Evolutionary conservation across 2,888 invertebrate species (phyloP).

Genomic region (Hanleya hanleyi): DNA sequence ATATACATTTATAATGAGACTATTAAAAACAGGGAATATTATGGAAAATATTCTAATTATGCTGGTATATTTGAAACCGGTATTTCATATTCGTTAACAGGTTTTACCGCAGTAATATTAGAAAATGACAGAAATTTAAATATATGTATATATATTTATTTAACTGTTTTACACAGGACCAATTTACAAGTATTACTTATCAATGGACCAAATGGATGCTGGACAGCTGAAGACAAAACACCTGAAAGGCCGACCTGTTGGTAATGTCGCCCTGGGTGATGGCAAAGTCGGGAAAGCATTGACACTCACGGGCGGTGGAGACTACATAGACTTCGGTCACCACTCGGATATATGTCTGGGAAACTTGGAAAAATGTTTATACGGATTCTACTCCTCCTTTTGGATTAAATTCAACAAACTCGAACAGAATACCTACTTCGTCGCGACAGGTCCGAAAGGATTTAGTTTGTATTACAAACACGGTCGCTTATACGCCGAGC

Average conservation of each 20-base stretch:
- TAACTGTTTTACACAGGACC: too few species aligned
- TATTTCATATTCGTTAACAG: too few species aligned
- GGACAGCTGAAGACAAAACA: constrained; percentile 41
- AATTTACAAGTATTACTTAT: constrained; percentile 58
- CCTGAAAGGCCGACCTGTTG: constrained; percentile 43
- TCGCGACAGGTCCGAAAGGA: constrained; percentile 56
- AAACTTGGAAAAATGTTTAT: constrained; percentile 56
- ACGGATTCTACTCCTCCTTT: constrained; percentile 62
- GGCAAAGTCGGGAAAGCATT: constrained; percentile 57
- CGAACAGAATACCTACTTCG: constrained; percentile 43
- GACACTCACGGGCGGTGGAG: constrained; percentile 49
- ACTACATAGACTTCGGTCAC: constrained; percentile 59
- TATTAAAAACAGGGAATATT: too few species aligned
- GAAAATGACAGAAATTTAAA: too few species aligned
- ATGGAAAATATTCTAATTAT: too few species aligned
- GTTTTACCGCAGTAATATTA: too few species aligned
- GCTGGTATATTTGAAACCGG: too few species aligned
- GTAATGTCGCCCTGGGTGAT: constrained; percentile 42
- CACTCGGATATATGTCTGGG: constrained; percentile 61
- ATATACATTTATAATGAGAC: too few species aligned
- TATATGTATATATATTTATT: too few species aligned
- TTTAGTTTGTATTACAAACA: constrained; percentile 52
- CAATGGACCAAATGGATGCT: constrained; percentile 54
- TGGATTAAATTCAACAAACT: constrained; percentile 62
- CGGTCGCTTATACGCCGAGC: constrained; percentile 48